Percentiles rank a stretch among this genome's conserved stretches.
Conservation (phyloP, 2,113 vertebrate species). For the Mesocricetus auratus region DNA sequence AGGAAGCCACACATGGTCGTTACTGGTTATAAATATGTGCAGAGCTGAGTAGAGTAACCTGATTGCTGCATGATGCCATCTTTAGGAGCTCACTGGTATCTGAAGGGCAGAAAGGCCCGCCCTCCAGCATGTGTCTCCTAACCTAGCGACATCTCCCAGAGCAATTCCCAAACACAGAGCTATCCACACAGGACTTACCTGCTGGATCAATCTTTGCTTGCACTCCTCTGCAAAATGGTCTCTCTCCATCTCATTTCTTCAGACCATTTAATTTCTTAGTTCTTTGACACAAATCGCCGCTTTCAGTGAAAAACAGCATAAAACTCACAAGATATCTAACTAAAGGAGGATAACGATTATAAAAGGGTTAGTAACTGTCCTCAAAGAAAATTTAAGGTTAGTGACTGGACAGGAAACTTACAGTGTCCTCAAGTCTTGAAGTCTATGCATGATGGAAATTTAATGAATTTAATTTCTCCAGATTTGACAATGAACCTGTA, state of each 20-base stretch:
- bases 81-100: not conserved
- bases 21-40: not conserved
- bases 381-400: constrained; percentile 52
- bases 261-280: constrained; percentile 22
- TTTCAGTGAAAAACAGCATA: constrained; percentile 19
- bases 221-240: not conserved
- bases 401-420: constrained; percentile 14
- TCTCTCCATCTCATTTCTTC: not conserved
- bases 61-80: not conserved
- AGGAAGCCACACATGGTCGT: not conserved
- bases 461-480: constrained; percentile 11
- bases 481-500: constrained; percentile 12
- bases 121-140: not conserved
- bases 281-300: constrained; percentile 29
- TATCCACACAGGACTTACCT: not conserved
- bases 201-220: not conserved
- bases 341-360: constrained; percentile 18
- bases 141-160: rapidly evolving
- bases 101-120: not conserved
- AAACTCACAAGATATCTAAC: not conserved
- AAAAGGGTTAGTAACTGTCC: not conserved
- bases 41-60: not conserved
- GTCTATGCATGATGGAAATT: not conserved
- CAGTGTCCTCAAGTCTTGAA: constrained; percentile 31
- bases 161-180: not conserved